phyloP scores from a whole-genome alignment of 1,140 invertebrate species.

The Geopemphigus sp. region DNA sequence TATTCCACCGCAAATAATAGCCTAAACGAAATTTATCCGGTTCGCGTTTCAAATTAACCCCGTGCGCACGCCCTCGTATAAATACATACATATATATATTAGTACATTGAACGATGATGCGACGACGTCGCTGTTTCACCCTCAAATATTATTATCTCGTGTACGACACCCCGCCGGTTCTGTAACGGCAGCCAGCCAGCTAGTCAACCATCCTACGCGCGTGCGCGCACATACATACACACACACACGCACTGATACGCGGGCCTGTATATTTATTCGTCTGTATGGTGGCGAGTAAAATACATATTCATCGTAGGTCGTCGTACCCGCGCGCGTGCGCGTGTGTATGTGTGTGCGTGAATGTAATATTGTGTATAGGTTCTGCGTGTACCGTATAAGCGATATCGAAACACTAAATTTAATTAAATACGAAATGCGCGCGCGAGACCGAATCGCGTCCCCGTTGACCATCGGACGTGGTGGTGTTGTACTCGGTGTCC shows the following conservation, averaged over 20 bases:
- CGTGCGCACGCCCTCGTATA: not conserved
- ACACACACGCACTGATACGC: not conserved
- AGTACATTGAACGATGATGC: constrained; percentile 2
- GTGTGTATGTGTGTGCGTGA: no score
- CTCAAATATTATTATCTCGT: constrained; percentile 23
- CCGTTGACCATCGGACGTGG: no score
- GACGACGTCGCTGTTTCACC: not conserved
- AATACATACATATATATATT: no score
- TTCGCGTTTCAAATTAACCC: constrained; percentile 41
- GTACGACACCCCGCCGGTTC: not conserved
- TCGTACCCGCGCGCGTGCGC: not conserved
- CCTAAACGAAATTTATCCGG: constrained; percentile 34
- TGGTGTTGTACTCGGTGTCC: no score
- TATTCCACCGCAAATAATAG: constrained; percentile 48
- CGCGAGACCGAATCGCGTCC: no score
- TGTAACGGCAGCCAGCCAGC: not conserved
- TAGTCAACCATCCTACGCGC: not conserved
- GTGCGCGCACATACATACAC: not conserved
- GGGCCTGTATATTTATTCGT: not conserved
- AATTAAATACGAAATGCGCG: constrained; percentile 31
- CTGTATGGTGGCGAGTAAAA: not conserved
- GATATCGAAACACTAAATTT: constrained; percentile 32
- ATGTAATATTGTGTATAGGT: no score
- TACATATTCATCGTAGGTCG: constrained; percentile 15
- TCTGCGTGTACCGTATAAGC: not conserved